Conservation (phyloP, 2,888 invertebrate species). For the Drosophila borborema region DNA sequence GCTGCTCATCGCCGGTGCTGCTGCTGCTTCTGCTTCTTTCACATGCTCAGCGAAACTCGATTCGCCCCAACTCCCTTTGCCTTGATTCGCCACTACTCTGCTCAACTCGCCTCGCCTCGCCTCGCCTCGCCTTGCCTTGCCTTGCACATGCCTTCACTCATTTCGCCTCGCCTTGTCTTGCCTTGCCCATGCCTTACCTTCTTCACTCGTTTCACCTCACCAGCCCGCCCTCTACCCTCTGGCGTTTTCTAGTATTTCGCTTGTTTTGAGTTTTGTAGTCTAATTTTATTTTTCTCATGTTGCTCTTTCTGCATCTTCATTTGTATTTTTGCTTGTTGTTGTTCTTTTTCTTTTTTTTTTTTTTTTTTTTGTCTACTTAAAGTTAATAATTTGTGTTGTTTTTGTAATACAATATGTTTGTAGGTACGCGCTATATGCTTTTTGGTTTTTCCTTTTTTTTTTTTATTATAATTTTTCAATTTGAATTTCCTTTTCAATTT, state of each 20-base stretch:
- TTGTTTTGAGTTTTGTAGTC: conserved; percentile 69
- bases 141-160: too few species aligned
- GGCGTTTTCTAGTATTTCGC: conserved; percentile 35
- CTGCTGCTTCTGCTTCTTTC: not conserved
- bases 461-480: conserved; percentile 1
- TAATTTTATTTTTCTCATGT: conserved; percentile 70
- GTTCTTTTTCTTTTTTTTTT: conserved; percentile 10
- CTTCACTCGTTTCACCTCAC: too few species aligned
- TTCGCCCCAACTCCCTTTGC: not conserved
- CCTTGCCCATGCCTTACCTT: too few species aligned
- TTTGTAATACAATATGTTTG: conserved; percentile 75
- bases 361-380: conserved; percentile 65
- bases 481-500: conserved; percentile 34
- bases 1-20: not conserved
- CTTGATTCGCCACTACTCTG: too few species aligned
- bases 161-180: too few species aligned
- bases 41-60: not conserved
- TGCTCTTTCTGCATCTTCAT: conserved; percentile 48
- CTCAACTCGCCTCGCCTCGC: too few species aligned
- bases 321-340: conserved; percentile 3
- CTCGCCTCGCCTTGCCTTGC: too few species aligned
- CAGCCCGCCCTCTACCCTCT: not conserved
- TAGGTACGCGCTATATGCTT: conserved; percentile 68
- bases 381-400: conserved; percentile 72
- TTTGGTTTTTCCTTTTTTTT: conserved; percentile 8